Percentiles rank a stretch among this genome's conserved stretches.
These are phyloP conservation scores for Kryphioiulus occultus DNA, from an alignment of 2,888 invertebrate species.

Conservation along the genomic window DNA sequence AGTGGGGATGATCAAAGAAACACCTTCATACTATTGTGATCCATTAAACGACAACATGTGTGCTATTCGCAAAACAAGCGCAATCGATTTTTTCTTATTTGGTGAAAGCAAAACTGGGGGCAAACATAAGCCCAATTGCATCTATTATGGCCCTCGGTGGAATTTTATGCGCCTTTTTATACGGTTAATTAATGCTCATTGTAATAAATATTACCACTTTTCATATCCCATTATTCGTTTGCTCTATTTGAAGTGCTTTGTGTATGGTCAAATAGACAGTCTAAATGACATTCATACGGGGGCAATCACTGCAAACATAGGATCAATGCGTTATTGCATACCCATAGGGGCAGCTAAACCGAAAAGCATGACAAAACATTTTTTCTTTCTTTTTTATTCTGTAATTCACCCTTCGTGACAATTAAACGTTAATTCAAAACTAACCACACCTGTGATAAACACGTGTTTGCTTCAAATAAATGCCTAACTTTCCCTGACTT, in stretches of 20 bases:
- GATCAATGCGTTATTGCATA: background rate
- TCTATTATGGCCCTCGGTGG: background rate
- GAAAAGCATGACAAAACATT: no score
- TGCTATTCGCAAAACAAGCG: background rate
- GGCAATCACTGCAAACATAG: conserved; percentile 2
- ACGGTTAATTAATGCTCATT: background rate
- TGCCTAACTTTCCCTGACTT: no score
- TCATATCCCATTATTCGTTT: background rate
- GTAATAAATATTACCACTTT: background rate
- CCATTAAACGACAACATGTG: no score
- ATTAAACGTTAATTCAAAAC: no score
- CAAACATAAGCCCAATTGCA: background rate
- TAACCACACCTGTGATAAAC: no score
- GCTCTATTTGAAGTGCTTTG: background rate
- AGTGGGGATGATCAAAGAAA: no score
- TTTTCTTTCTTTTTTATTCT: no score
- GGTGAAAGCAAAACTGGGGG: background rate
- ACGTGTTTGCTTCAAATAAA: no score
- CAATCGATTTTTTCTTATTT: background rate
- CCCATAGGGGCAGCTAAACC: background rate
- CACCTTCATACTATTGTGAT: no score
- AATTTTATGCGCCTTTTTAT: background rate
- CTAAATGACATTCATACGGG: background rate
- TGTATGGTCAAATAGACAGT: background rate
- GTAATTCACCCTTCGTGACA: no score